Evolutionary conservation across 2,888 invertebrate species (phyloP), one percentile per base, ranked within the genome.

Genomic region (Sesia bembeciformis): DNA sequence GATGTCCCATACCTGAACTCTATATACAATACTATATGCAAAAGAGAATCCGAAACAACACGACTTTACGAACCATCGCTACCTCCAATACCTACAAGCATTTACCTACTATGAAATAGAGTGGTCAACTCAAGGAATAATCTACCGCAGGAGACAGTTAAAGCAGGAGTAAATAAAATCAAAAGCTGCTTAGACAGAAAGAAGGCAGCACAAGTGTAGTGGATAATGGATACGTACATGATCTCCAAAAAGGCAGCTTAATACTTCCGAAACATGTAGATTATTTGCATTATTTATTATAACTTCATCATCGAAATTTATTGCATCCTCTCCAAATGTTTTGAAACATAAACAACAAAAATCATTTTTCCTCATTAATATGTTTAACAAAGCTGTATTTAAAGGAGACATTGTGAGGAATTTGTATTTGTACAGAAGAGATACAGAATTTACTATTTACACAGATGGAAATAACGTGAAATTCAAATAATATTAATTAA

Each of bases 261-360:
- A 49, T 8, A 57, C 52, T 52, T 57, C 55, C 4, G 49, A 55
- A 5, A 57, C 8, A 5, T 53, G 51, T 23, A 57, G 40, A 40
- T 55, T 46, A 46, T 52, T 49, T 7, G 46, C 49, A 43, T 60
- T 52, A 8, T 58, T 4, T 4, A 53, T 38, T 5, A 60, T 52
- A 23, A 23, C 23, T 49, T 56, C 52, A 40, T 58, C 58, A 23
- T 53, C 42, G 4, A 54, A 5, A 8, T 40, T 42, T 41, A 56
- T 51, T 4, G 52, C 42, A 40, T 54, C 52, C 40, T 52, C 40
- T 6, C 52, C 43, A 3, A 55, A 46, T 42, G 39, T 39, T 40
- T 54, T 49, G 8, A 58, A 53, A 56, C 59, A 60, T 38, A 60
- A 52, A 39, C 53, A 53, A 50, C 59, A 60, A 5, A 55, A 40